phyloP scores from a whole-genome alignment of 1,140 invertebrate genomes.

The Drosophila nigromelanica region DNA sequence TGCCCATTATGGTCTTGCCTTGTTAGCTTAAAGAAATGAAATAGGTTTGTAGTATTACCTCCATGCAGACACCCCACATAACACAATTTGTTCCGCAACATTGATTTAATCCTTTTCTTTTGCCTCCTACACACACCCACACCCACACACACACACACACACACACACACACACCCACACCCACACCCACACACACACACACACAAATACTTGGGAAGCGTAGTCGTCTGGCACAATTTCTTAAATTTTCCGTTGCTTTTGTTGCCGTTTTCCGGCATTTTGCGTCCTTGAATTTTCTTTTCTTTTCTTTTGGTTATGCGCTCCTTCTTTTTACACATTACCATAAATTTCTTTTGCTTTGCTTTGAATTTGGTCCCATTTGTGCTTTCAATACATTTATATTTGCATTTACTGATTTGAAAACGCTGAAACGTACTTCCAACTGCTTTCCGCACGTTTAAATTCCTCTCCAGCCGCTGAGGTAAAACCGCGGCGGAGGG shows the following conservation, averaged over 20 bases:
- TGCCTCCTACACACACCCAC: constrained; percentile 1
- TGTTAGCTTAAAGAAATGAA: constrained; percentile 39
- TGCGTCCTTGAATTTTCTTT: constrained; percentile 41
- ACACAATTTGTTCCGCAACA: constrained; percentile 57
- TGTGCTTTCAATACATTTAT: constrained; percentile 56
- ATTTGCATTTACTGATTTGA: constrained; percentile 60
- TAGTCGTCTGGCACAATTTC: constrained; percentile 43
- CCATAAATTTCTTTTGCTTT: constrained; percentile 40
- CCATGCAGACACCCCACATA: constrained; percentile 32
- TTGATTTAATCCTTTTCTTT: constrained; percentile 60
- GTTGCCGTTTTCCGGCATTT: constrained; percentile 54
- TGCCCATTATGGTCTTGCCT: constrained; percentile 34
- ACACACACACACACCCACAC: neutral
- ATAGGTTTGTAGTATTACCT: constrained; percentile 38
- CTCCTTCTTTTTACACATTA: constrained; percentile 36
- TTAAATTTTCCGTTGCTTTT: constrained; percentile 55
- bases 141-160: neutral
- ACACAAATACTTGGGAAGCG: neutral
- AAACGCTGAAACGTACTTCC: constrained; percentile 50
- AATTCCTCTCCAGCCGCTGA: constrained; percentile 30
- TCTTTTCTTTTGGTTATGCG: constrained; percentile 1
- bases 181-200: neutral
- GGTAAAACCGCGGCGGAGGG: constrained; percentile 9
- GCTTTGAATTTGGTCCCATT: constrained; percentile 46
- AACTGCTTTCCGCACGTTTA: constrained; percentile 48